Conservation (phyloP, 2,797 vertebrate genomes). For the Stomatorhinus walkeri region DNA sequence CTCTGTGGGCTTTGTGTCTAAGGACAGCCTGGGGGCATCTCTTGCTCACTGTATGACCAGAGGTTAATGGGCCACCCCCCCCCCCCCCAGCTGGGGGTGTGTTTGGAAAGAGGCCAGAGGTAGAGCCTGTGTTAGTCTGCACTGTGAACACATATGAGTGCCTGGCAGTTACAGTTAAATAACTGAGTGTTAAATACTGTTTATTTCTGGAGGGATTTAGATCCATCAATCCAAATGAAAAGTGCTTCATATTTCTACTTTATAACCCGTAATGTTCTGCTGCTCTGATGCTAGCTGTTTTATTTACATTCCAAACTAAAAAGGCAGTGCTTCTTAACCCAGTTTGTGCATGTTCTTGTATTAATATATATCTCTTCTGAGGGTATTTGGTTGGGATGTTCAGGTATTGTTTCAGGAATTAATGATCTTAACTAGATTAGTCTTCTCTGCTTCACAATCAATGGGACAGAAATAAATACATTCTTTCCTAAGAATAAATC, state of each 20-base stretch:
- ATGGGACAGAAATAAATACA: neutral
- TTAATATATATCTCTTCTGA: neutral
- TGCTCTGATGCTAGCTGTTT: neutral
- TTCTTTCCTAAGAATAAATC: neutral
- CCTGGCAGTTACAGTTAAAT: neutral
- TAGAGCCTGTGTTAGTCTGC: neutral
- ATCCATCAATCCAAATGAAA: neutral
- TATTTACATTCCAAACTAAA: neutral
- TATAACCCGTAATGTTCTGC: neutral
- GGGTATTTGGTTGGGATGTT: neutral
- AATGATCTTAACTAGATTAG: neutral
- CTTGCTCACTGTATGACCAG: neutral
- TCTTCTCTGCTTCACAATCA: neutral
- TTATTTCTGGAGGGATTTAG: constrained; percentile 2
- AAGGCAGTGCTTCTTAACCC: neutral
- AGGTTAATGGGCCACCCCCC: neutral
- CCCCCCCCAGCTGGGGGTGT: neutral
- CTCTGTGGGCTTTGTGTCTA: neutral
- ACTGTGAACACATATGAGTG: neutral
- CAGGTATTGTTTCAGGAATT: neutral
- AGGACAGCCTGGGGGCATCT: neutral
- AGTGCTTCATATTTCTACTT: neutral
- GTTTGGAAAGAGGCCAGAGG: neutral
- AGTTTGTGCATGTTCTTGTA: neutral
- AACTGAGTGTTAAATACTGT: neutral